Conservation (phyloP, 2,888 invertebrate species). For the Metacarcinus magister region DNA sequence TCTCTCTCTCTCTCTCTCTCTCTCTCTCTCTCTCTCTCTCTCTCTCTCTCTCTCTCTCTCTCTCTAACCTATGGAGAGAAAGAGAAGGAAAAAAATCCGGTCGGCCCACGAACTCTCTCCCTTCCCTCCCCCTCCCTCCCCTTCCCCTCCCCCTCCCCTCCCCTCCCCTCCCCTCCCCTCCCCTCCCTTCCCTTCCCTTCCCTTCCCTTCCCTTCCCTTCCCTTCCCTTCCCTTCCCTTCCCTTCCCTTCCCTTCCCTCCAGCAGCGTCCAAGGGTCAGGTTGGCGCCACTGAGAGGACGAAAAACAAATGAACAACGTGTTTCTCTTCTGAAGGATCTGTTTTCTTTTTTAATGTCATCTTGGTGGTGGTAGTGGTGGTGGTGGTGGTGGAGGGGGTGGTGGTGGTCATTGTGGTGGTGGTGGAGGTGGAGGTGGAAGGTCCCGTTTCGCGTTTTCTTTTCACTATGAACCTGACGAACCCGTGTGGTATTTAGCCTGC, state of each 20-base stretch:
- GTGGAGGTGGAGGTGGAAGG: background rate
- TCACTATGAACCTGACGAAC: slow-evolving; percentile 22
- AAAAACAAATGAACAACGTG: slow-evolving; percentile 3
- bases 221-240: no score
- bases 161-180: background rate
- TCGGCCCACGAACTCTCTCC: slow-evolving; percentile 19
- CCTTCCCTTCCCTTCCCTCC: no score
- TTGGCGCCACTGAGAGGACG: slow-evolving; percentile 11
- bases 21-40: no score
- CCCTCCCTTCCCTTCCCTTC: background rate
- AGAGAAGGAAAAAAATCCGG: background rate
- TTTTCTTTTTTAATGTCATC: background rate
- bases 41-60: no score
- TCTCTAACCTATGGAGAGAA: background rate
- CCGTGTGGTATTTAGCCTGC: background rate
- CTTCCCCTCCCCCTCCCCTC: background rate
- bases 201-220: background rate
- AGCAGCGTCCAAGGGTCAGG: background rate
- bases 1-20: no score
- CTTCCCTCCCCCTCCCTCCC: background rate
- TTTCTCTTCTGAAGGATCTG: background rate
- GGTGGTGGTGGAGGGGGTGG: background rate
- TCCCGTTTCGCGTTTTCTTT: slow-evolving; percentile 14
- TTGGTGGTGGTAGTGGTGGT: background rate
- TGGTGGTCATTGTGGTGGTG: background rate